Conservation (phyloP, 1,140 invertebrate genomes). For the Berghia stephanieae region DNA sequence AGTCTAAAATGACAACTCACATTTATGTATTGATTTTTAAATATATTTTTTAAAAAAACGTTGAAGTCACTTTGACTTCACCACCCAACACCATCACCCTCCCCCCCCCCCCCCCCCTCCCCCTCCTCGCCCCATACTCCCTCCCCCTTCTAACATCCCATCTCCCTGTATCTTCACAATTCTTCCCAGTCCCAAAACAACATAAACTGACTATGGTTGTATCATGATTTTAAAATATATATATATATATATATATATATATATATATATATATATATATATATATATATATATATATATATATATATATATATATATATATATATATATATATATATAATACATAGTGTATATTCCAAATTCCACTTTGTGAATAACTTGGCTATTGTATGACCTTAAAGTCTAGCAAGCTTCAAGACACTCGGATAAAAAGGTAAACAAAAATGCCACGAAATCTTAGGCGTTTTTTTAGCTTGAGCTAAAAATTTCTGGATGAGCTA, state of each 20-base stretch:
- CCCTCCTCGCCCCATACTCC: neutral
- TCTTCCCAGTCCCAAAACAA: neutral
- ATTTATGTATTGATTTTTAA: too few species aligned
- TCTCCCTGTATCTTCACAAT: too few species aligned
- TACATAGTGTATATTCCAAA: neutral
- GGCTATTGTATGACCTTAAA: neutral
- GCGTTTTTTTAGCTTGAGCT: neutral
- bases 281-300: slow-evolving; percentile 25
- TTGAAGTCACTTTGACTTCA: neutral
- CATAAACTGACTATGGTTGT: neutral
- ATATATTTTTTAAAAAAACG: too few species aligned
- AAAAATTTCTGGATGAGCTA: neutral
- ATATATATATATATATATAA: neutral
- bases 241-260: too few species aligned
- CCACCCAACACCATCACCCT: neutral
- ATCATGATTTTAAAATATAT: neutral
- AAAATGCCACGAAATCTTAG: neutral
- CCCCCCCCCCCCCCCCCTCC: neutral
- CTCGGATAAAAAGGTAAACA: neutral
- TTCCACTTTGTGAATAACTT: neutral
- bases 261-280: neutral
- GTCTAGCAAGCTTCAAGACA: neutral
- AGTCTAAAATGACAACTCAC: too few species aligned
- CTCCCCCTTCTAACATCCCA: neutral
- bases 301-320: slow-evolving; percentile 20